Evolutionary conservation across 2,797 vertebrate species (phyloP).

Genomic region (Alosa sapidissima): DNA sequence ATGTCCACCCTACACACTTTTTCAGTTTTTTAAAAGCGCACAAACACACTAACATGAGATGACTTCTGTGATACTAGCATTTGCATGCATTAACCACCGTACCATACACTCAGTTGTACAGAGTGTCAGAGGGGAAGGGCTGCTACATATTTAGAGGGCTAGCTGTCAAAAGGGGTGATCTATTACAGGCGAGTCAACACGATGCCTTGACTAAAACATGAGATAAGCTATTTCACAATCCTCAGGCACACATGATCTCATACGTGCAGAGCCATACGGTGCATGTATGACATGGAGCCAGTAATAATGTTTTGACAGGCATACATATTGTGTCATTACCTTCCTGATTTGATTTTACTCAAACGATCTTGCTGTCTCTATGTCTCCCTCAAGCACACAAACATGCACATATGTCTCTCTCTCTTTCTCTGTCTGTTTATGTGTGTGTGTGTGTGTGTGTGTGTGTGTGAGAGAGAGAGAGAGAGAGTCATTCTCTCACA

Average conservation of each 20-base stretch:
- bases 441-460: background rate
- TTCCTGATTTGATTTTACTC: background rate
- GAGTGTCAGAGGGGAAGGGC: background rate
- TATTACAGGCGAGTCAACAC: background rate
- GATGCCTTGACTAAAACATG: slow-evolving; percentile 5
- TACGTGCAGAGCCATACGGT: background rate
- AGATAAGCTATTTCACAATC: slow-evolving; percentile 3
- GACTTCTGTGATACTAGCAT: background rate
- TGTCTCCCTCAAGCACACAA: background rate
- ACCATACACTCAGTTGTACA: background rate
- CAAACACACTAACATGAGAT: background rate
- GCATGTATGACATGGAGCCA: background rate
- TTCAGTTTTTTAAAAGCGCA: background rate
- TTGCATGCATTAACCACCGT: background rate
- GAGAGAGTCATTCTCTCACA: too few relatives aligned
- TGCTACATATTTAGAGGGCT: background rate
- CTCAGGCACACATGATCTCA: background rate
- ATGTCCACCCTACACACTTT: background rate
- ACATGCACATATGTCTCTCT: background rate
- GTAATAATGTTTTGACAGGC: slow-evolving; percentile 9
- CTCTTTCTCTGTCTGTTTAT: background rate
- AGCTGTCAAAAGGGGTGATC: background rate
- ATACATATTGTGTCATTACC: slow-evolving; percentile 7
- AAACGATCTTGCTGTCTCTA: background rate
- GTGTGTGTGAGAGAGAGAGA: too few relatives aligned